These are phyloP conservation scores for Manis crassicaudata DNA, from an alignment of 2,797 vertebrate species.

Conservation along the genomic window DNA sequence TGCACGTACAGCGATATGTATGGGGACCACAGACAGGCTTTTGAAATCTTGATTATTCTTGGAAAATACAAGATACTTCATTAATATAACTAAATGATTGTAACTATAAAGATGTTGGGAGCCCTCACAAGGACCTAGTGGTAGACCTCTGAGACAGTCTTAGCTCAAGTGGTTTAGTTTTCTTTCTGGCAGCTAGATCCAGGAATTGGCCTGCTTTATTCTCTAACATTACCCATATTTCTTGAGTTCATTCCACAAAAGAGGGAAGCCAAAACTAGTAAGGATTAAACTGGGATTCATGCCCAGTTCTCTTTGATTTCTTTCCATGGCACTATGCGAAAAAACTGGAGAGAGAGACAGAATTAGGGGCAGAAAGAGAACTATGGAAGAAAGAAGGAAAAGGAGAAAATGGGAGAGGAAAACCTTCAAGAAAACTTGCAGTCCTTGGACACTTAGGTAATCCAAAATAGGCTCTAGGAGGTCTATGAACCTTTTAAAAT, in stretches of 20 bases:
- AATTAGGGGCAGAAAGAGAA: neutral
- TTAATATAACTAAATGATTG: neutral
- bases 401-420: neutral
- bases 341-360: neutral
- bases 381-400: neutral
- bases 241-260: neutral
- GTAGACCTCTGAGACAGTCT: neutral
- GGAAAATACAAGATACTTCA: neutral
- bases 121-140: neutral
- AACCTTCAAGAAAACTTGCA: neutral
- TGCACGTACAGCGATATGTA: too few relatives aligned
- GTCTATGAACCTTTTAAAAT: neutral
- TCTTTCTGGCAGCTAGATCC: neutral
- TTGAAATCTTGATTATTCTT: slow-evolving; percentile 1
- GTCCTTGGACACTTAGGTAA: neutral
- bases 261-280: neutral
- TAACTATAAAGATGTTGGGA: neutral
- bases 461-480: neutral
- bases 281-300: neutral
- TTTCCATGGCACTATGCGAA: neutral
- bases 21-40: neutral
- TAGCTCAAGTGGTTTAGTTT: neutral
- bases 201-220: neutral
- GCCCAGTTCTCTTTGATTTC: neutral
- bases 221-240: neutral